Evolutionary conservation across 2,797 vertebrate genomes (phyloP).

Genomic region (Coranthus polyacanthus): DNA sequence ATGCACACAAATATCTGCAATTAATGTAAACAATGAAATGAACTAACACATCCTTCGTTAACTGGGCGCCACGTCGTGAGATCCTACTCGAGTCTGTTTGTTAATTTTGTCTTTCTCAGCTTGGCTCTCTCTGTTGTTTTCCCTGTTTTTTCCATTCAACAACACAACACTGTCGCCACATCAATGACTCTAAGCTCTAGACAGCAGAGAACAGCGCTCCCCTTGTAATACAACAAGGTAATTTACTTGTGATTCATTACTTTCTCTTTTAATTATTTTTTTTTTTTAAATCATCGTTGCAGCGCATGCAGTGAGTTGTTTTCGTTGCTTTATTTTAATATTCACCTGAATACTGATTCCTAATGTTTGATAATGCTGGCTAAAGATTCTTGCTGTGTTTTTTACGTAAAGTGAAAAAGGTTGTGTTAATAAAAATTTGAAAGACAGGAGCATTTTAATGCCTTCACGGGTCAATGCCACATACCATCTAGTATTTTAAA

Average conservation of each 20-base stretch:
- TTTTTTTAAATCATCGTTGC: slow-evolving; percentile 24
- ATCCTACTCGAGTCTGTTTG: slow-evolving; percentile 20
- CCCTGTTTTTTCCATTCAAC: slow-evolving; percentile 21
- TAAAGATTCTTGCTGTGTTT: too few relatives aligned
- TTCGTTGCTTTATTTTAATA: neutral
- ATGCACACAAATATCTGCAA: neutral
- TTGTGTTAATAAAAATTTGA: too few relatives aligned
- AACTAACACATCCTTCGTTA: slow-evolving; percentile 56
- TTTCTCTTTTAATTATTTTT: slow-evolving; percentile 1
- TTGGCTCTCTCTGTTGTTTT: slow-evolving; percentile 46
- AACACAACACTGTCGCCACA: slow-evolving; percentile 48
- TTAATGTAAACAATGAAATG: slow-evolving; percentile 48
- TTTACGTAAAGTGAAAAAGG: too few relatives aligned
- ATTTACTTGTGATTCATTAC: slow-evolving; percentile 55
- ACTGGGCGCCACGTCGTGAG: slow-evolving; percentile 20
- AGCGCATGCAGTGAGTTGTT: slow-evolving; percentile 5
- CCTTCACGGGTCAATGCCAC: too few relatives aligned
- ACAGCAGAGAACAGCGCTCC: slow-evolving; percentile 57
- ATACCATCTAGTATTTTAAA: too few relatives aligned
- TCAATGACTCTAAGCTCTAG: slow-evolving; percentile 72
- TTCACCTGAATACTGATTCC: neutral
- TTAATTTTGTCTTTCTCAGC: slow-evolving; percentile 62
- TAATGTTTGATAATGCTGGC: too few relatives aligned
- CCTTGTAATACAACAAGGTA: slow-evolving; percentile 75
- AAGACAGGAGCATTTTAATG: too few relatives aligned